A percentile compares a stretch with the other conserved stretches of the same genome.
These are phyloP conservation scores for Mylabris phalerata DNA, from an alignment of 1,140 invertebrate genomes.

Conservation along the genomic window DNA sequence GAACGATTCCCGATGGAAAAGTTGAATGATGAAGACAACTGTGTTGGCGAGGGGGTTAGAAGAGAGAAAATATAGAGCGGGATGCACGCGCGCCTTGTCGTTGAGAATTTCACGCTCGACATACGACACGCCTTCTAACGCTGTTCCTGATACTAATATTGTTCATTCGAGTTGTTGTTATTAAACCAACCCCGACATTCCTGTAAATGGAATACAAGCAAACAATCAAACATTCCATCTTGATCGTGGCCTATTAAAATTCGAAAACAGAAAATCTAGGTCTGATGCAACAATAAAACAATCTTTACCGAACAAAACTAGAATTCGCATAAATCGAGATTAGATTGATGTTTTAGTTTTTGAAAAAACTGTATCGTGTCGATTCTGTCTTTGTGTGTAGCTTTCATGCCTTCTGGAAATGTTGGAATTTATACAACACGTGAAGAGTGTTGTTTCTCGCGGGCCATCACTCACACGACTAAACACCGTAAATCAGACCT, in stretches of 20 bases:
- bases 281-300: too few relatives aligned
- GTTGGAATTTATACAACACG: conserved; percentile 37
- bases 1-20: too few relatives aligned
- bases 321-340: not conserved
- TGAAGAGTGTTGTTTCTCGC: conserved; percentile 38
- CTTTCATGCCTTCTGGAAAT: not conserved
- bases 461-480: conserved; percentile 34
- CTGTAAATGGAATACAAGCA: not conserved
- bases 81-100: conserved; percentile 14
- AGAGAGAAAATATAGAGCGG: too few relatives aligned
- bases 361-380: conserved; percentile 3
- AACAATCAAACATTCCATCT: not conserved
- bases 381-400: not conserved
- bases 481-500: conserved; percentile 33
- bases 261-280: not conserved
- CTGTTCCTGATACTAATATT: conserved; percentile 15
- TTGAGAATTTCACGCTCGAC: conserved; percentile 10
- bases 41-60: too few relatives aligned
- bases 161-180: not conserved
- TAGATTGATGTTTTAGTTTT: not conserved
- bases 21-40: too few relatives aligned
- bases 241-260: not conserved
- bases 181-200: conserved; percentile 4
- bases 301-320: too few relatives aligned
- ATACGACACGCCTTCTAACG: conserved; percentile 14